These are phyloP conservation scores for Ophioninae sp. DNA, from an alignment of 2,888 invertebrate genomes.

Conservation along the genomic window DNA sequence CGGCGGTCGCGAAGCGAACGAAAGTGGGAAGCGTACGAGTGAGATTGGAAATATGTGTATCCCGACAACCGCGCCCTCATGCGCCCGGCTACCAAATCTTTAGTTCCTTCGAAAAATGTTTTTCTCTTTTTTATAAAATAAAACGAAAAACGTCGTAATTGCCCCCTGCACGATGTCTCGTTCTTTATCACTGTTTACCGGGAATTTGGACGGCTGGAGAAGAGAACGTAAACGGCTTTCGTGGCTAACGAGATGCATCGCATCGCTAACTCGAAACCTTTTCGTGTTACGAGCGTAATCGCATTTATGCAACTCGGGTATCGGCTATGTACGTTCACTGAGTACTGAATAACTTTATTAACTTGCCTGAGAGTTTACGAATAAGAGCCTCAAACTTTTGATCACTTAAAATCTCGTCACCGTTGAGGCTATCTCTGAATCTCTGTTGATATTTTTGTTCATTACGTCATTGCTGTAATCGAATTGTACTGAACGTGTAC, in stretches of 20 bases:
- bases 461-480: too few relatives aligned
- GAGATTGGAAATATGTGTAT: conserved; percentile 32
- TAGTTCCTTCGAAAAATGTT: conserved; percentile 65
- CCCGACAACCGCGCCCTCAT: conserved; percentile 42
- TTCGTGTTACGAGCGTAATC: conserved; percentile 69
- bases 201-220: conserved; percentile 9
- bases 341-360: too few relatives aligned
- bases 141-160: conserved; percentile 72
- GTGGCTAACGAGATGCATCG: conserved; percentile 70
- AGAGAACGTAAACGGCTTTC: conserved; percentile 68
- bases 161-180: conserved; percentile 58
- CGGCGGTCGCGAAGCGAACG: conserved; percentile 4
- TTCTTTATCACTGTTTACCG: neutral
- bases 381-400: too few relatives aligned
- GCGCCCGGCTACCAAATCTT: conserved; percentile 60
- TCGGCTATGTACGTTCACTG: neutral
- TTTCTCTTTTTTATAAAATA: conserved; percentile 68
- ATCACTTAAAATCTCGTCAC: too few relatives aligned
- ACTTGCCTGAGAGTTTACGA: too few relatives aligned
- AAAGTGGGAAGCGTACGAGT: neutral
- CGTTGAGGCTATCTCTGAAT: too few relatives aligned
- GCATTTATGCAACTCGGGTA: conserved; percentile 65
- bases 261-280: conserved; percentile 67
- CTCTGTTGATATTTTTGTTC: too few relatives aligned
- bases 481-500: neutral